Conservation (phyloP, 1,140 invertebrate genomes). For the Yoshiicerus persimilis region DNA sequence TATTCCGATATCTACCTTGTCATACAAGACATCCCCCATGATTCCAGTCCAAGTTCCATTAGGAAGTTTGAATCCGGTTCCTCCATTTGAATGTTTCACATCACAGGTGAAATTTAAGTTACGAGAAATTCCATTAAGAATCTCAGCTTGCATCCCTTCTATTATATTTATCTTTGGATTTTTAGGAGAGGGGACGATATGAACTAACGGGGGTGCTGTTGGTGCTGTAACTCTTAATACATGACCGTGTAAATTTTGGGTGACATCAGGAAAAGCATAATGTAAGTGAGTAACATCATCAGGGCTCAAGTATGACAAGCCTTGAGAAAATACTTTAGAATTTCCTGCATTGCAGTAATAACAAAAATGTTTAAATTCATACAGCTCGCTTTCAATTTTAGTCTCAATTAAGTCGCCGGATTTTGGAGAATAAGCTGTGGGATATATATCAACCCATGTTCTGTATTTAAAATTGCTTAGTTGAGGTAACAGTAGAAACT, state of each 20-base stretch:
- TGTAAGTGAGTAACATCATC: background rate
- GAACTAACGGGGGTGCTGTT: constrained; percentile 38
- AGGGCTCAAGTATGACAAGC: background rate
- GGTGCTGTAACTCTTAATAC: constrained; percentile 33
- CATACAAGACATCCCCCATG: constrained; percentile 40
- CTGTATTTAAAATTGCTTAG: background rate
- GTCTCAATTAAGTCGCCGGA: background rate
- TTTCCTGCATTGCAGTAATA: constrained; percentile 37
- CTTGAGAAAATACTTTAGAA: background rate
- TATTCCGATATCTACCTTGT: constrained; percentile 39
- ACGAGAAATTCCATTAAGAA: constrained; percentile 14
- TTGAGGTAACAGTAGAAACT: background rate
- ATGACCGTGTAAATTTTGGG: constrained; percentile 39
- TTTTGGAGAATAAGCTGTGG: background rate
- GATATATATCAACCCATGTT: background rate
- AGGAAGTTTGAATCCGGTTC: constrained; percentile 29
- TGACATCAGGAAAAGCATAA: constrained; percentile 32
- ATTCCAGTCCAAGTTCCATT: constrained; percentile 43
- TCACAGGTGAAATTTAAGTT: constrained; percentile 35
- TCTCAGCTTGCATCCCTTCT: constrained; percentile 38
- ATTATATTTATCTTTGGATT: constrained; percentile 25
- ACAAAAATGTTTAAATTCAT: constrained; percentile 25
- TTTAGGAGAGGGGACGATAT: background rate
- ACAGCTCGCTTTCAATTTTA: background rate
- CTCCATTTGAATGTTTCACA: constrained; percentile 1